Percentiles rank a stretch among this genome's conserved stretches.
Evolutionary conservation across 2,888 invertebrate species (phyloP).

Genomic region (Heliconius cydno): DNA sequence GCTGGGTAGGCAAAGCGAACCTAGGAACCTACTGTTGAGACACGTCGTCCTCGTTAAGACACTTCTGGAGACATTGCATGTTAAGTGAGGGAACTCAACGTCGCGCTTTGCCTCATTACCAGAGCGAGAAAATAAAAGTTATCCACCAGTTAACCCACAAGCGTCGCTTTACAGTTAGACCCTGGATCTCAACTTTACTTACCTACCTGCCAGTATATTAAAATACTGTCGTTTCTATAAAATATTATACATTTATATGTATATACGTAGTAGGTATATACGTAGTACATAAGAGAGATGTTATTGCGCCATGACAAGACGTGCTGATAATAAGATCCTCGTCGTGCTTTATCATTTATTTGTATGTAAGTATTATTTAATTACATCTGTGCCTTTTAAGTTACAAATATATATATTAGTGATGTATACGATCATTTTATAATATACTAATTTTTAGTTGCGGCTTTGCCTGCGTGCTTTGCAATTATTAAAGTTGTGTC

Average conservation of each 20-base stretch:
- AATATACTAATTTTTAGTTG: neutral
- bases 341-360: conserved; percentile 18
- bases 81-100: no score
- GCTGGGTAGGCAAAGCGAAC: no score
- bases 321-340: conserved; percentile 12
- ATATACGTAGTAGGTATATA: no score
- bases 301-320: neutral
- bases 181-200: neutral
- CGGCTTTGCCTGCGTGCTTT: neutral
- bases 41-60: no score
- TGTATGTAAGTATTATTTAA: neutral
- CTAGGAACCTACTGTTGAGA: no score
- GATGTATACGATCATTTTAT: neutral
- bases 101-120: neutral
- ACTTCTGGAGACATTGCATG: no score
- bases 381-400: neutral
- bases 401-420: neutral
- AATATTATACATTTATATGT: neutral
- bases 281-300: neutral
- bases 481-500: no score
- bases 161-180: neutral
- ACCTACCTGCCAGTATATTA: neutral
- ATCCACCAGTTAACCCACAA: neutral
- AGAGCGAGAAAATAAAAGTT: neutral
- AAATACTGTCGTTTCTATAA: neutral